Evolutionary conservation across 1,140 invertebrate species (phyloP).

Genomic region (Lucilia cuprina): DNA sequence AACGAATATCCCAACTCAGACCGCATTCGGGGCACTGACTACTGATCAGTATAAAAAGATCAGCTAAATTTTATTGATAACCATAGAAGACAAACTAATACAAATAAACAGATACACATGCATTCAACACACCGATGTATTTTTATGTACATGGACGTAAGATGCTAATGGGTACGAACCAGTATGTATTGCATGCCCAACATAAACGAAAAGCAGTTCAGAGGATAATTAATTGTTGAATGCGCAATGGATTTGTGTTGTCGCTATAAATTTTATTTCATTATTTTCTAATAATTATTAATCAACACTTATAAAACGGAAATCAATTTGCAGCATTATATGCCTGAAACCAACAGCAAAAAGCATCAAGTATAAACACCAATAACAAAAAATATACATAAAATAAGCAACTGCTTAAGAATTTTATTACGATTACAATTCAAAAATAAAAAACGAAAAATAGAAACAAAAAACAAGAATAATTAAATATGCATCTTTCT

Average conservation of each 20-base stretch:
- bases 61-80: neutral
- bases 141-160: neutral
- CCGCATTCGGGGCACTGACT: constrained; percentile 54
- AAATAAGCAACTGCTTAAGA: neutral
- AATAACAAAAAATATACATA: neutral
- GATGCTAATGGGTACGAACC: neutral
- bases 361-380: constrained; percentile 5
- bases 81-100: constrained; percentile 13
- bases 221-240: neutral
- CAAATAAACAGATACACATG: neutral
- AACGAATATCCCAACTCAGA: constrained; percentile 47
- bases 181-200: neutral
- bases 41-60: constrained; percentile 31
- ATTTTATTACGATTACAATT: constrained; percentile 10
- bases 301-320: neutral
- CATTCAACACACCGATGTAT: neutral
- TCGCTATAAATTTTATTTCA: neutral
- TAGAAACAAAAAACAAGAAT: neutral
- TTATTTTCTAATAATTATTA: neutral
- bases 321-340: neutral
- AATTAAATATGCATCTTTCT: neutral
- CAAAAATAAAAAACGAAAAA: neutral
- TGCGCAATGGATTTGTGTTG: constrained; percentile 3
- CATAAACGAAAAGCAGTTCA: neutral
- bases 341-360: neutral